Evolutionary conservation across 2,113 vertebrate species (phyloP), one percentile per base, ranked within the genome.

Genomic region (Chloroceryle aenea): DNA sequence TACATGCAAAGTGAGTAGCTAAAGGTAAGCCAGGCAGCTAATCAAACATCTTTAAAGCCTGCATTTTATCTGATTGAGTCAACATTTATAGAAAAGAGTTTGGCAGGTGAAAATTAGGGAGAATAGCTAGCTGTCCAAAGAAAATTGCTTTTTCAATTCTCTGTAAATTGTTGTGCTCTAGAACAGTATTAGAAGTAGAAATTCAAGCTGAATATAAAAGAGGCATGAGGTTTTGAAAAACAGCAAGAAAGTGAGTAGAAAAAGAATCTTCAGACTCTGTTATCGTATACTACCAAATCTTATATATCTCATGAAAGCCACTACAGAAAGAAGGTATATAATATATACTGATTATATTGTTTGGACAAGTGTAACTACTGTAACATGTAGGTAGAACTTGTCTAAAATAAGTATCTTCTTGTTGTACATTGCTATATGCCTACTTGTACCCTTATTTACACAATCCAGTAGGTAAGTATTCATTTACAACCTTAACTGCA

Each of bases 121-220:
- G 88, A 97, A 96, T 94, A 96, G 91, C 94, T 95, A 90, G 89
- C 64, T 76, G 89, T 93, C 92, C 87, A 69, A 87, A 92, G 93
- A 97, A 97, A 97, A 97, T 97, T 94, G 58, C 64, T 96, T 97
- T 97, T 97, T 95, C 93, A 94, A 80, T 97, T 96, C 71, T 78
- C 92, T 78, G 72, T 96, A 96, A 96, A 96, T 95, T 94, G 94
- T 96, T 96, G 84, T 84, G 79, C 85, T 95, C 78, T 90, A 96
- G 89, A 95, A 94, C 61, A 82, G 86, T 69, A 85, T 96, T 96
- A 83, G 82, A 89, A 92, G 67, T 53, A 94, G 69, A 81, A 14
- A 73, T 81, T 81, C 89, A 55, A 45, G 50, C 43, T 43, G 81
- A 97, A 97, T 92, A 78, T 90, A 95, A 96, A 97, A 90, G 55